phyloP scores from a whole-genome alignment of 1,140 invertebrate species.

The Drosophila malerkotliana region DNA sequence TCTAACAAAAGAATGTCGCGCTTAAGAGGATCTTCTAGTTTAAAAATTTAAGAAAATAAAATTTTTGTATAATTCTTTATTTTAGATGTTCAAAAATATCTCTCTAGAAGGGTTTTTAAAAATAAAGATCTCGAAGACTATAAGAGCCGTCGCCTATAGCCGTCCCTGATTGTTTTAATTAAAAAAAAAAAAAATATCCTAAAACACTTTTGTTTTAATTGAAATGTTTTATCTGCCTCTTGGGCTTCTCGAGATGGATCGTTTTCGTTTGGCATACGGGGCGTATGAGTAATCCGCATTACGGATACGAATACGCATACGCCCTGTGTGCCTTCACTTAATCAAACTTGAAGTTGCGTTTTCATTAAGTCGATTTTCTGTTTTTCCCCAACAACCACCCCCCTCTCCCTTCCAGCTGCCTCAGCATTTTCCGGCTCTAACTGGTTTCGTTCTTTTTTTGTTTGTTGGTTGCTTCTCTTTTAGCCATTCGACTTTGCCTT shows the following conservation, averaged over 20 bases:
- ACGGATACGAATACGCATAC: slow-evolving; percentile 13
- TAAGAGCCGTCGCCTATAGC: too few species aligned
- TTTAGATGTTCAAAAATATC: too few species aligned
- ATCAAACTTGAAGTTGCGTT: slow-evolving; percentile 59
- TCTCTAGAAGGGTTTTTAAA: too few species aligned
- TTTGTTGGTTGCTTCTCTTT: neutral
- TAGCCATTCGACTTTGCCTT: slow-evolving; percentile 17
- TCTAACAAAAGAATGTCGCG: too few species aligned
- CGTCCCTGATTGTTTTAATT: too few species aligned
- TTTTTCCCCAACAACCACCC: neutral
- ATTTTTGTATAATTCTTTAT: too few species aligned
- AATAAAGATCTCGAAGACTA: too few species aligned
- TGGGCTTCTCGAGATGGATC: neutral
- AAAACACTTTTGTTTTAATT: too few species aligned
- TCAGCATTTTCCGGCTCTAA: slow-evolving; percentile 30
- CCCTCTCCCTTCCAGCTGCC: neutral
- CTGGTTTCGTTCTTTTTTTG: neutral
- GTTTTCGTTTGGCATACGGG: slow-evolving; percentile 10
- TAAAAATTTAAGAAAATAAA: too few species aligned
- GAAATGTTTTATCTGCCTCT: too few species aligned
- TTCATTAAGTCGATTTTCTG: slow-evolving; percentile 53
- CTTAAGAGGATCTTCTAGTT: too few species aligned
- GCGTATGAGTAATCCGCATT: slow-evolving; percentile 24
- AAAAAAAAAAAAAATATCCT: too few species aligned
- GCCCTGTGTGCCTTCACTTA: slow-evolving; percentile 47